These are phyloP conservation scores for Eurystomus glaucurus DNA, from an alignment of 2,797 vertebrate species.

Conservation along the genomic window DNA sequence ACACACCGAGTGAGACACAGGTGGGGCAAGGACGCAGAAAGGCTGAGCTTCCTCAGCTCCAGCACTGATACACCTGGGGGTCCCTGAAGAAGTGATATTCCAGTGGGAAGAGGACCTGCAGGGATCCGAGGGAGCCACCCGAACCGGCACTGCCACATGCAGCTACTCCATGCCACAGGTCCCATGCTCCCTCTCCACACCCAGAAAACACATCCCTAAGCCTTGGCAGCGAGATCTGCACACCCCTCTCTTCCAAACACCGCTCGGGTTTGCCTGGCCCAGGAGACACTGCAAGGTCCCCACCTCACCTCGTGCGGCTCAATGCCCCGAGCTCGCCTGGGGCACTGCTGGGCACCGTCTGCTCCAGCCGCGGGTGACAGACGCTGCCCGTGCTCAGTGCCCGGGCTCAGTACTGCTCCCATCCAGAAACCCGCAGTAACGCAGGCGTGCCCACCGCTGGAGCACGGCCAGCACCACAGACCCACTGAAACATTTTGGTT, in stretches of 20 bases:
- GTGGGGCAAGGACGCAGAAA: neutral
- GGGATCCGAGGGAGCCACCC: neutral
- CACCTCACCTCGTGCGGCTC: accelerated
- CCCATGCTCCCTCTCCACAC: accelerated
- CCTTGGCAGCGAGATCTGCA: neutral
- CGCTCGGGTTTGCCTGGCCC: neutral
- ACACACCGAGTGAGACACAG: accelerated
- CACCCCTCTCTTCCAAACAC: neutral
- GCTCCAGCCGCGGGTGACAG: neutral
- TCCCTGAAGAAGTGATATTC: neutral
- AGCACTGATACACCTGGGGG: neutral
- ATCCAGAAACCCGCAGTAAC: neutral
- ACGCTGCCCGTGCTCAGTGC: neutral
- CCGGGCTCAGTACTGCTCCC: neutral
- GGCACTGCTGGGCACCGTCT: neutral
- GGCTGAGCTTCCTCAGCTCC: neutral
- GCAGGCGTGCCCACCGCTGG: accelerated
- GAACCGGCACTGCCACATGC: neutral
- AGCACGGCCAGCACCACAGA: neutral
- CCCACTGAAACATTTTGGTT: no score
- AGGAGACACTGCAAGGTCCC: neutral
- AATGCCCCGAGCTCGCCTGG: neutral
- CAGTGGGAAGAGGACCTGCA: neutral
- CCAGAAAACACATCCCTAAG: neutral
- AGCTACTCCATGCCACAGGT: neutral